Evolutionary conservation across 2,888 invertebrate genomes (phyloP).

Genomic region (Conomelus anceps): DNA sequence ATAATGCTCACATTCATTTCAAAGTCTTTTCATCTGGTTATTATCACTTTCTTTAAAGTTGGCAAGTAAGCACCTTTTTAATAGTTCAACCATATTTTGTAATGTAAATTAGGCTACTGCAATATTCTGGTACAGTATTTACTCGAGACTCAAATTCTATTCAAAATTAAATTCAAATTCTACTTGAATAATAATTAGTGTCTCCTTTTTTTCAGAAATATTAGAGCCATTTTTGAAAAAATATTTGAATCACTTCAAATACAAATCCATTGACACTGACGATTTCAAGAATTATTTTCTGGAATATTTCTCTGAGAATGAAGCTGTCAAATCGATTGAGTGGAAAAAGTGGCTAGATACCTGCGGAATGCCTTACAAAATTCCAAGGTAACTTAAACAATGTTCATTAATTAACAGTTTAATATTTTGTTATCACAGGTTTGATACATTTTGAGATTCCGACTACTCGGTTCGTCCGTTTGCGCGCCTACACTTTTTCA

Average conservation of each 20-base stretch:
- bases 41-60: too few species aligned
- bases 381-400: conserved; percentile 56
- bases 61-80: too few species aligned
- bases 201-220: conserved; percentile 41
- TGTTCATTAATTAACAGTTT: neutral
- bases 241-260: conserved; percentile 73
- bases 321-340: conserved; percentile 52
- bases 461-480: too few species aligned
- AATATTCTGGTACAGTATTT: too few species aligned
- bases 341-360: conserved; percentile 78
- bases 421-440: neutral
- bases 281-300: conserved; percentile 70
- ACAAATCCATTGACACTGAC: conserved; percentile 73
- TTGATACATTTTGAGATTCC: neutral
- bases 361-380: conserved; percentile 83
- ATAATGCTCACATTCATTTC: too few species aligned
- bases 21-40: too few species aligned
- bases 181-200: neutral
- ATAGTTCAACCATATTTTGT: too few species aligned
- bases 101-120: too few species aligned
- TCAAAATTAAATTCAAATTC: too few species aligned
- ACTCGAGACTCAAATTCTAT: neutral
- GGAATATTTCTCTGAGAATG: conserved; percentile 57
- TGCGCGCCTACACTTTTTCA: too few species aligned
- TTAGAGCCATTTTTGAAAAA: conserved; percentile 80